Evolutionary conservation across 2,888 invertebrate species (phyloP).

Genomic region (Hofmannophila pseudospretella): DNA sequence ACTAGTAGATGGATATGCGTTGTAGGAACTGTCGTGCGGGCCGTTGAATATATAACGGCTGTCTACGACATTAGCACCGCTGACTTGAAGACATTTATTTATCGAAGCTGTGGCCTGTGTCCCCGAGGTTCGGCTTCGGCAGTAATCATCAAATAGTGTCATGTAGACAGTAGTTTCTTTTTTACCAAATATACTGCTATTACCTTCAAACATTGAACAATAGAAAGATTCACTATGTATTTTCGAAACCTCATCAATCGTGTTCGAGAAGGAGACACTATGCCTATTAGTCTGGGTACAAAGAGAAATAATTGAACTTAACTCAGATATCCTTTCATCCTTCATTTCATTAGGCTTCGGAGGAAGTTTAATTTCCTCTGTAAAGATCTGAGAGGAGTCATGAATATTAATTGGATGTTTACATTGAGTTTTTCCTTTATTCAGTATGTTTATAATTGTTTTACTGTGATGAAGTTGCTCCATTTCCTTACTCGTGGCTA

Average conservation of each 20-base stretch:
- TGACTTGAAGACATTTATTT: constrained; percentile 64
- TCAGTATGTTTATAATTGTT: neutral
- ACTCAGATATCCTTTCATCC: neutral
- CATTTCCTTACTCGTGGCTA: constrained; percentile 18
- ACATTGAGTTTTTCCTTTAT: neutral
- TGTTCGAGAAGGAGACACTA: constrained; percentile 32
- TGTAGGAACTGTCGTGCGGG: constrained; percentile 16
- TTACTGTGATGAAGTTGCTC: constrained; percentile 10
- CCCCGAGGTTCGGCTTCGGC: constrained; percentile 33
- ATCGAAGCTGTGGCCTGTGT: constrained; percentile 67
- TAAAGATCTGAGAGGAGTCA: neutral
- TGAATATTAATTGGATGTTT: neutral
- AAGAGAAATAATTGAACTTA: constrained; percentile 20
- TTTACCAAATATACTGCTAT: constrained; percentile 28
- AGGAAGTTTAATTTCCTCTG: neutral
- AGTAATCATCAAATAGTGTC: constrained; percentile 43
- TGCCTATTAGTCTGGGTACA: constrained; percentile 25
- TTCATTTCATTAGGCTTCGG: neutral
- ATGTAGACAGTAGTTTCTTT: constrained; percentile 50
- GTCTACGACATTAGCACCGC: neutral
- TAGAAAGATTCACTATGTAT: constrained; percentile 15
- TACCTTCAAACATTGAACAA: constrained; percentile 9
- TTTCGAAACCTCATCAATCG: constrained; percentile 22
- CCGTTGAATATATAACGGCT: neutral
- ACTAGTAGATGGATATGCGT: constrained; percentile 21